Evolutionary conservation across 2,888 invertebrate genomes (phyloP).

Genomic region (Pandemis heparana): DNA sequence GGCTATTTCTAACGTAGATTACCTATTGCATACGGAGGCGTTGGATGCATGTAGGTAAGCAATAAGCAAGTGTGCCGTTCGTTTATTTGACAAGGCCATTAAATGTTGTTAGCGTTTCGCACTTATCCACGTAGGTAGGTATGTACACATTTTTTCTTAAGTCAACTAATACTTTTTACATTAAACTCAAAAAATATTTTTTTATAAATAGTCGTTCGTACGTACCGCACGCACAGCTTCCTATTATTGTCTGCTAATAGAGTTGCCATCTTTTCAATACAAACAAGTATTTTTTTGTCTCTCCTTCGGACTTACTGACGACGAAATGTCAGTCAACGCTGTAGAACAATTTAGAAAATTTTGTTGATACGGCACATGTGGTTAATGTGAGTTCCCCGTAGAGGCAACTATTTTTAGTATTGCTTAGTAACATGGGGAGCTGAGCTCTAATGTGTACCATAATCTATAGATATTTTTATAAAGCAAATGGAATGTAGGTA

Average conservation of each 20-base stretch:
- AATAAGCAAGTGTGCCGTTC: constrained; percentile 9
- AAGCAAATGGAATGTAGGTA: neutral
- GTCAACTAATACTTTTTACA: neutral
- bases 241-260: neutral
- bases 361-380: constrained; percentile 51
- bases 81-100: constrained; percentile 18
- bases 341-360: constrained; percentile 49
- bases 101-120: neutral
- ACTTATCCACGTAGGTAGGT: neutral
- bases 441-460: constrained; percentile 13
- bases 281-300: constrained; percentile 24
- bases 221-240: neutral
- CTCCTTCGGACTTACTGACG: constrained; percentile 38
- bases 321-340: constrained; percentile 52
- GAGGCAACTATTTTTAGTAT: constrained; percentile 56
- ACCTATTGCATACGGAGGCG: constrained; percentile 14
- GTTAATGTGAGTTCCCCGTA: constrained; percentile 52
- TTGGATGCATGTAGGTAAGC: constrained; percentile 2
- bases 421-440: constrained; percentile 43
- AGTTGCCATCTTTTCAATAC: constrained; percentile 9
- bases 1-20: constrained; percentile 25
- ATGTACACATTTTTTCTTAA: neutral
- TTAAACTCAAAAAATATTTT: neutral
- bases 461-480: constrained; percentile 7
- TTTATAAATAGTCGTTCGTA: neutral